Percentiles rank a stretch among this genome's conserved stretches.
Evolutionary conservation across 2,888 invertebrate genomes (phyloP).

Genomic region (Yponomeuta malinellus): DNA sequence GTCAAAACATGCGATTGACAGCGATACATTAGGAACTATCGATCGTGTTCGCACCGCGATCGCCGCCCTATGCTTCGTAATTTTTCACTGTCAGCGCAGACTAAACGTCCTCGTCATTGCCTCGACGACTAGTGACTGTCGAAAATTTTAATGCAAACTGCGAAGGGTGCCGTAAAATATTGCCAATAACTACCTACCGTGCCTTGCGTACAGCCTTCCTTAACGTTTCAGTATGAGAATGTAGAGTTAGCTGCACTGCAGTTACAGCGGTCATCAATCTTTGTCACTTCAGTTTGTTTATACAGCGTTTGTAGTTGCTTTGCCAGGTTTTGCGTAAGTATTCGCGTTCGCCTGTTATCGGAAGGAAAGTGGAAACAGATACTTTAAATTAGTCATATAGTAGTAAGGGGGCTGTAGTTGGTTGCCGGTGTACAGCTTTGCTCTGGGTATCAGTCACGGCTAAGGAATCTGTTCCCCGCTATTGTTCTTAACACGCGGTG

Average conservation of each 20-base stretch:
- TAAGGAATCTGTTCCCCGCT: slow-evolving; percentile 52
- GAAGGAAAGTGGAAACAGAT: slow-evolving; percentile 18
- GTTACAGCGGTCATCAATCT: slow-evolving; percentile 30
- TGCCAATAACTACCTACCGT: slow-evolving; percentile 28
- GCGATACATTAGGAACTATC: slow-evolving; percentile 71
- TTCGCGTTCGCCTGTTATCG: slow-evolving; percentile 32
- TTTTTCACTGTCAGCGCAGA: slow-evolving; percentile 69
- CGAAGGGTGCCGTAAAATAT: slow-evolving; percentile 37
- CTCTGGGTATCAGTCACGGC: slow-evolving; percentile 44
- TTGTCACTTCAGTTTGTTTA: slow-evolving; percentile 34
- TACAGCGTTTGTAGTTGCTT: slow-evolving; percentile 24
- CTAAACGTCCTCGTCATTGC: slow-evolving; percentile 66
- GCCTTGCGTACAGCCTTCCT: slow-evolving; percentile 27
- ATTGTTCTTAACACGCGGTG: slow-evolving; percentile 42
- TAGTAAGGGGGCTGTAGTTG: not conserved
- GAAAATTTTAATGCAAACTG: slow-evolving; percentile 67
- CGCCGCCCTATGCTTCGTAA: slow-evolving; percentile 53
- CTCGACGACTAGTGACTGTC: slow-evolving; percentile 64
- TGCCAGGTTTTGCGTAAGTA: slow-evolving; percentile 43
- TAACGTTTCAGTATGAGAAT: not conserved
- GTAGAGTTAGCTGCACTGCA: not conserved
- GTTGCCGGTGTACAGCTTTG: not conserved
- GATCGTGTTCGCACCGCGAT: slow-evolving; percentile 54
- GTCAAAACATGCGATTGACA: slow-evolving; percentile 70
- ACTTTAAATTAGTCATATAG: too few relatives aligned